Percentiles rank a stretch among this genome's conserved stretches.
Evolutionary conservation across 2,797 vertebrate genomes (phyloP).

Genomic region (Acipenser transmontanus): DNA sequence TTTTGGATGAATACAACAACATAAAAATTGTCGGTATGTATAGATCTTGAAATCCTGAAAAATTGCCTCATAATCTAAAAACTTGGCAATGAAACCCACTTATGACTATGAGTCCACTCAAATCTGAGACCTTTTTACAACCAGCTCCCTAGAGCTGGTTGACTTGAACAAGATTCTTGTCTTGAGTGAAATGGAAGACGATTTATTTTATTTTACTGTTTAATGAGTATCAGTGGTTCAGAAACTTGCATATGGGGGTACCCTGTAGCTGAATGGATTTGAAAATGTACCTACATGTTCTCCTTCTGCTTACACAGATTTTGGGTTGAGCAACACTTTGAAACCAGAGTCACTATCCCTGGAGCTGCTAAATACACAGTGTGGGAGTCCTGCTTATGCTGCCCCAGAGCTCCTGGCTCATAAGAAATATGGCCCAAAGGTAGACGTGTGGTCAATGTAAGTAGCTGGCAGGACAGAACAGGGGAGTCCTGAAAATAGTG

Average conservation of each 20-base stretch:
- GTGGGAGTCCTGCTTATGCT: conserved; percentile 74
- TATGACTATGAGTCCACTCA: no score
- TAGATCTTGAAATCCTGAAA: background rate
- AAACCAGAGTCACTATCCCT: conserved; percentile 64
- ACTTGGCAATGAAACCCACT: no score
- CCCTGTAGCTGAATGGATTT: background rate
- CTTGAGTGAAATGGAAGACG: no score
- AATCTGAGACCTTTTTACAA: no score
- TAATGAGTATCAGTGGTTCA: no score
- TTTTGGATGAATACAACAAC: conserved; percentile 75
- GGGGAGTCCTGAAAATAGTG: background rate
- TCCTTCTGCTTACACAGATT: conserved; percentile 51
- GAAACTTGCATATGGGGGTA: no score
- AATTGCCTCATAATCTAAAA: no score
- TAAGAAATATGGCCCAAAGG: conserved; percentile 78
- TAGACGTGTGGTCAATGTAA: conserved; percentile 79
- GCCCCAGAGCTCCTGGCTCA: conserved; percentile 75
- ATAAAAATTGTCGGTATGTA: conserved; percentile 80
- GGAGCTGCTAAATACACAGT: conserved; percentile 73
- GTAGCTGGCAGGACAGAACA: conserved; percentile 36
- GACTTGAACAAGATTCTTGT: no score
- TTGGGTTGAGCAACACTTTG: conserved; percentile 74
- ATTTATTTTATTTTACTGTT: no score
- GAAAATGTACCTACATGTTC: background rate
- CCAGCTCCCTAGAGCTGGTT: no score